A percentile compares a stretch with the other conserved stretches of the same genome.
phyloP scores from a whole-genome alignment of 2,797 vertebrate genomes.

The Pelobates cultripes region DNA sequence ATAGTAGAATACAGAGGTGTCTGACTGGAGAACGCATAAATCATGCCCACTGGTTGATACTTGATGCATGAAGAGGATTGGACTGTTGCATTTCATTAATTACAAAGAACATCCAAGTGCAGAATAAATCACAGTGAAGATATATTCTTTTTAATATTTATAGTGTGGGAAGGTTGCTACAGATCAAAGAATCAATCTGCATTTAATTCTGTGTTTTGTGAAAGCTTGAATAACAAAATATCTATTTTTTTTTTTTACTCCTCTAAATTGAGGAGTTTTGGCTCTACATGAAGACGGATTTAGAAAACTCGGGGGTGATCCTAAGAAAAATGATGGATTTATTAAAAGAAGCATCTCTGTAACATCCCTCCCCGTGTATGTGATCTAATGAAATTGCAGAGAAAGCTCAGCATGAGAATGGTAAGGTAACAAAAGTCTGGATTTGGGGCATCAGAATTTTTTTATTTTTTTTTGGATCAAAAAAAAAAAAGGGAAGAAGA shows the following conservation, averaged over 20 bases:
- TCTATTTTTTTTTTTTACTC: neutral
- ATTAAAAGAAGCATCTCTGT: conserved; percentile 47
- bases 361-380: conserved; percentile 64
- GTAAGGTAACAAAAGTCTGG: conserved; percentile 60
- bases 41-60: neutral
- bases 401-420: conserved; percentile 67
- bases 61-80: conserved; percentile 16
- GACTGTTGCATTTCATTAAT: conserved; percentile 1
- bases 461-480: neutral
- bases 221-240: neutral
- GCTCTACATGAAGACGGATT: conserved; percentile 7
- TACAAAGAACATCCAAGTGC: conserved; percentile 1
- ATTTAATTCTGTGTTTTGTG: neutral
- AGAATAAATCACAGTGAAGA: neutral
- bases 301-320: conserved; percentile 28
- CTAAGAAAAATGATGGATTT: conserved; percentile 44
- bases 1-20: neutral
- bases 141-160: neutral
- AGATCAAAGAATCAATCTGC: neutral
- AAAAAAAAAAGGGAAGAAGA: neutral
- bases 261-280: conserved; percentile 18
- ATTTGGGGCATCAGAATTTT: conserved; percentile 62
- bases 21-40: conserved; percentile 1
- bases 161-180: neutral
- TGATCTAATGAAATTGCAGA: conserved; percentile 73